Evolutionary conservation across 2,888 invertebrate species (phyloP), one percentile per base, ranked within the genome.

Genomic region (Tetranychus piercei): DNA sequence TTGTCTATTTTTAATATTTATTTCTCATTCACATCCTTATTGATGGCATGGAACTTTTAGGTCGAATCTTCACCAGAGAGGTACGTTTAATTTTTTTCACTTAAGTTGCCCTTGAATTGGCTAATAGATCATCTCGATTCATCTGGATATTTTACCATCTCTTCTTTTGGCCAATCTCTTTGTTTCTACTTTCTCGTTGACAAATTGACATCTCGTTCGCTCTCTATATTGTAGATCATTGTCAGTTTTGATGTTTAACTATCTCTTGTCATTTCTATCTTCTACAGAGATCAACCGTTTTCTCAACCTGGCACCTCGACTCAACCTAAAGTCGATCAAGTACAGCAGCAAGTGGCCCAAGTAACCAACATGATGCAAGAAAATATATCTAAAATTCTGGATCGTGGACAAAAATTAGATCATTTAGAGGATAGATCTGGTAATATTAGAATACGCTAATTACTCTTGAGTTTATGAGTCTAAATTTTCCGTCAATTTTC

Each of bases 331-430:
- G 34, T 73, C 9, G n/a, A 9, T 6, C n/a, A 65, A 18, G 74
- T 76, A 4, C 67, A 75, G 55, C 70, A 74, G 18, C 76, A 76
- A 44, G 76, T 76, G 5, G 67, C 34, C 20, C 75, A 76, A 74
- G 76, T 76, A 20, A 69, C 75, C 9, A 73, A 75, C 34, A 74
- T 77, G 22, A 77, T 77, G 77, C 75, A 75, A 73, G 76, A 78
- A 71, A 77, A 77, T 64, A 77, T 77, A 20, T 77, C 78, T 69
- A 74, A 76, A 67, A 77, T 77, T 34, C 44, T 77, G 65, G 76
- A 77, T 43, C 73, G 77, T n/a, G 77, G 77, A 8, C 55, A 45
- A 18, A 73, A 75, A 34, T 72, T 77, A n/a, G 77, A 77, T 55
- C 66, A 77, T 72, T 67, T 77, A 9, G 77, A 77, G 43, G 76